A percentile compares a stretch with the other conserved stretches of the same genome.
Evolutionary conservation across 2,797 vertebrate species (phyloP).

Genomic region (Aulostomus chinensis): DNA sequence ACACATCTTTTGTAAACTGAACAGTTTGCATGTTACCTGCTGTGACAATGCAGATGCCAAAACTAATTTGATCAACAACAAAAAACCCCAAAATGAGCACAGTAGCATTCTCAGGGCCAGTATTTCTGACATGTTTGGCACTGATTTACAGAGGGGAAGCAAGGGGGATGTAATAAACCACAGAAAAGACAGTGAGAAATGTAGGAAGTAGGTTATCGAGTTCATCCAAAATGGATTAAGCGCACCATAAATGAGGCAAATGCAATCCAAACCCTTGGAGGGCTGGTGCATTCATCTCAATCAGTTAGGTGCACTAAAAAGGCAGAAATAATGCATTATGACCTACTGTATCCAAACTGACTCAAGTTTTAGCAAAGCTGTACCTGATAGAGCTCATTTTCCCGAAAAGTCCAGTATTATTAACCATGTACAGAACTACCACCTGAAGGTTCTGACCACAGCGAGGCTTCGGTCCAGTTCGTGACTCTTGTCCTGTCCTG

Average conservation of each 20-base stretch:
- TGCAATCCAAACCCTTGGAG: not conserved
- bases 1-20: slow-evolving; percentile 23
- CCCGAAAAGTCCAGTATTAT: no score
- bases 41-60: slow-evolving; percentile 20
- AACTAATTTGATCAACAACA: slow-evolving; percentile 54
- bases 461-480: no score
- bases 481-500: no score
- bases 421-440: no score
- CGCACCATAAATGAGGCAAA: no score
- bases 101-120: slow-evolving; percentile 24
- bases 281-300: not conserved
- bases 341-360: no score
- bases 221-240: not conserved
- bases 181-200: not conserved
- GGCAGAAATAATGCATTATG: not conserved
- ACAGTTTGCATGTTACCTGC: no score
- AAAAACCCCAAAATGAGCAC: slow-evolving; percentile 24
- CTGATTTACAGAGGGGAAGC: not conserved
- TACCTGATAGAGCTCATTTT: no score
- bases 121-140: no score
- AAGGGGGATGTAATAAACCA: not conserved
- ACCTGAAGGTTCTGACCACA: no score
- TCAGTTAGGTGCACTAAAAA: not conserved
- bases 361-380: no score
- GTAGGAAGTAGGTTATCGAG: not conserved